Evolutionary conservation across 2,888 invertebrate species (phyloP), one percentile per base, ranked within the genome.

Genomic region (Drosophila barbarae): DNA sequence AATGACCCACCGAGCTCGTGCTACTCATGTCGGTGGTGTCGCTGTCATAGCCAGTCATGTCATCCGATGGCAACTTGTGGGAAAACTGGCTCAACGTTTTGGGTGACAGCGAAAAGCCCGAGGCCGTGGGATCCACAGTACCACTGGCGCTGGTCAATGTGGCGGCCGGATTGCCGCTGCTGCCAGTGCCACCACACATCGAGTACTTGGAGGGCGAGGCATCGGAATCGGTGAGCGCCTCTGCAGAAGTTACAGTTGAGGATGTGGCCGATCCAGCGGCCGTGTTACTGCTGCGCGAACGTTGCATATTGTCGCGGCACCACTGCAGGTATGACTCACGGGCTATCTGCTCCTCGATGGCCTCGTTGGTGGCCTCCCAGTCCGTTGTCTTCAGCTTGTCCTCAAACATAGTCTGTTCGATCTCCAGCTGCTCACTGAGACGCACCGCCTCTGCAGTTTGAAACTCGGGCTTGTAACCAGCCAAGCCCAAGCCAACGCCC

Each of bases 331-430:
- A 96, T 39, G 95, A 95, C 89, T 96, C 95, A 15, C 95, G 90
- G 6, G 96, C 95, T 10, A 95, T 94, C 90, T 96, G 95, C 87
- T 96, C 95, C 85, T 95, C 95, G 58, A 96, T 93, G n/a, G 95
- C 95, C 88, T 96, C 95, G 87, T 95, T 95, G 0, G 96, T 97
- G 9, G 96, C 94, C 88, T 97, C 96, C 95, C 95, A 96, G 89
- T 97, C 96, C 7, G 96, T 96, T 68, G 96, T 96, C 81, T 94
- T 92, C 47, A 96, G 89, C 88, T 97, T 97, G 88, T 97, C 96
- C 88, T 96, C 95, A 77, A 97, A 91, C 96, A 97, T 97, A 1
- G 95, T 94, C 93, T 95, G 94, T 89, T 96, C 95, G 75, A 96
- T 93, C 75, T 95, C 93, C 71, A 93, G 89, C 73, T 95, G 93